phyloP scores from a whole-genome alignment of 2,113 vertebrate species.

The Stigmatopora nigra region DNA sequence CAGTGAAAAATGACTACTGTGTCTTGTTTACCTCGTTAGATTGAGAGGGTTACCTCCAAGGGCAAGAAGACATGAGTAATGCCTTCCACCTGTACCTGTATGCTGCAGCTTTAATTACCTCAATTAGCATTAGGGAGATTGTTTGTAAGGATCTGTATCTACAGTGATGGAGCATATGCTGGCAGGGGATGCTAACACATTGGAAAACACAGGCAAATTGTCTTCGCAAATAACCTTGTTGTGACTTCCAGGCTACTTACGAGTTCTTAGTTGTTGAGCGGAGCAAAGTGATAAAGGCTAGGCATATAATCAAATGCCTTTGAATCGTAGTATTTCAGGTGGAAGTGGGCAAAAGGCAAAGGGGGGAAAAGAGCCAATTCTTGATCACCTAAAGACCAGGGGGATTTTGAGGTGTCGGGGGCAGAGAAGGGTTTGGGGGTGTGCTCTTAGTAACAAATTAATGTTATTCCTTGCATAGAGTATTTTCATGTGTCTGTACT shows the following conservation, averaged over 20 bases:
- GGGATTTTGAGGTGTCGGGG: too few species aligned
- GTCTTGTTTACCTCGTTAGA: conserved; percentile 67
- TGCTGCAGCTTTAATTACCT: conserved; percentile 69
- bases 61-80: conserved; percentile 71
- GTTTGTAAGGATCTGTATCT: conserved; percentile 68
- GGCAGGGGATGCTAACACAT: conserved; percentile 59
- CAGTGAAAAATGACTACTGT: conserved; percentile 52
- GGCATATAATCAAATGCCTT: conserved; percentile 53
- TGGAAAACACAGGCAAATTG: conserved; percentile 65
- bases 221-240: conserved; percentile 59
- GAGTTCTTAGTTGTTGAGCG: conserved; percentile 46
- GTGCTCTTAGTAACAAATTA: too few species aligned
- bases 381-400: conserved; percentile 22
- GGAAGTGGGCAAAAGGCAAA: conserved; percentile 22
- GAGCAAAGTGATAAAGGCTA: conserved; percentile 47
- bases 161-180: conserved; percentile 64
- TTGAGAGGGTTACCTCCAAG: conserved; percentile 68
- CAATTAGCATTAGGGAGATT: conserved; percentile 75
- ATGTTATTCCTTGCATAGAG: too few species aligned
- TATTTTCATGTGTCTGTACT: too few species aligned
- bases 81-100: conserved; percentile 69
- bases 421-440: too few species aligned
- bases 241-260: conserved; percentile 54
- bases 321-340: conserved; percentile 29
- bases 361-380: conserved; percentile 33